Percentiles rank a stretch among this genome's conserved stretches.
These are phyloP conservation scores for Sebastes hubbsi DNA, from an alignment of 2,797 vertebrate genomes.

Conservation along the genomic window DNA sequence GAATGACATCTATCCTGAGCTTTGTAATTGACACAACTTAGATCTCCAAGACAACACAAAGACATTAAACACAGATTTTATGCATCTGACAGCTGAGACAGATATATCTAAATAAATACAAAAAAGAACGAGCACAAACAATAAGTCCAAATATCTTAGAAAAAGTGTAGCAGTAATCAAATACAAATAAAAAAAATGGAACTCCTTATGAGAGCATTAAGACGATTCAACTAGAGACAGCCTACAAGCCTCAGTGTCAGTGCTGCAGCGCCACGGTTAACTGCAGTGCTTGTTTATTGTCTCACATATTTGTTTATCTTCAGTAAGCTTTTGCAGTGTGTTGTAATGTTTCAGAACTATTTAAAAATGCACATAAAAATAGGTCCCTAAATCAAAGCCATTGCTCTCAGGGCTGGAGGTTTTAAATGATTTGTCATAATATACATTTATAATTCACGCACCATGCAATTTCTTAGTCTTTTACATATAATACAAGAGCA, in stretches of 20 bases:
- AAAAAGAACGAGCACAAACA: conserved; percentile 40
- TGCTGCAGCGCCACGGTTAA: conserved; percentile 40
- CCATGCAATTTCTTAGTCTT: conserved; percentile 85
- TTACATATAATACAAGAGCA: conserved; percentile 86
- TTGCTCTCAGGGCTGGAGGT: conserved; percentile 72
- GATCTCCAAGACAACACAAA: conserved; percentile 53
- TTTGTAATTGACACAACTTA: conserved; percentile 72
- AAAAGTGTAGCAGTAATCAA: conserved; percentile 44
- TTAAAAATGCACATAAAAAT: conserved; percentile 82
- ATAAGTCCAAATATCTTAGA: conserved; percentile 47
- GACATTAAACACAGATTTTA: conserved; percentile 49
- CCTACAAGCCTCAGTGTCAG: conserved; percentile 53
- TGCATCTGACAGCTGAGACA: conserved; percentile 41
- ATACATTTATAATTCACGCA: conserved; percentile 83
- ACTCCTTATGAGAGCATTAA: conserved; percentile 26
- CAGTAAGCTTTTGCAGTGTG: conserved; percentile 67
- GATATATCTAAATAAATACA: conserved; percentile 49
- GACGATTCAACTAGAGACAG: conserved; percentile 53
- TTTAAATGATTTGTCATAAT: conserved; percentile 79
- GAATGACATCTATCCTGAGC: conserved; percentile 82
- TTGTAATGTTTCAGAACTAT: conserved; percentile 70
- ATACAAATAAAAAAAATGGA: conserved; percentile 35
- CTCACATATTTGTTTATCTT: conserved; percentile 53
- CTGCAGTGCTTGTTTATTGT: conserved; percentile 41
- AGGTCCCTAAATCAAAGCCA: conserved; percentile 76